Conservation (phyloP, 2,113 vertebrate species). For the Leptodactylus fuscus region DNA sequence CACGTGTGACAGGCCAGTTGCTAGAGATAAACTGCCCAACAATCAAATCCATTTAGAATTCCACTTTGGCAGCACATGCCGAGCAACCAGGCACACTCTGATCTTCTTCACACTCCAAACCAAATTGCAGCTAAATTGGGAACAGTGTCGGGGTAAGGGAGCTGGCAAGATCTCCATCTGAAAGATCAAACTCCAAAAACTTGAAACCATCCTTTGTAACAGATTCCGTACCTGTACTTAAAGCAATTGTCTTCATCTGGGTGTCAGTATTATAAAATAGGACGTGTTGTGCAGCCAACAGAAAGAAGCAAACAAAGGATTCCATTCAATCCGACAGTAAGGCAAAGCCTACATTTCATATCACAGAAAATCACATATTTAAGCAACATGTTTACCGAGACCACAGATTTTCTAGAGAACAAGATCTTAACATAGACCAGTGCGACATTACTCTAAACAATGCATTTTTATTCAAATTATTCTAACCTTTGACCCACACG, state of each 20-base stretch:
- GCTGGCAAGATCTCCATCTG: background rate
- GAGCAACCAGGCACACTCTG: no score
- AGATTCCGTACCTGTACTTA: background rate
- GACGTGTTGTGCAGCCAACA: background rate
- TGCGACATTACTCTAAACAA: conserved; percentile 77
- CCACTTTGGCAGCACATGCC: no score
- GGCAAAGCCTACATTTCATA: background rate
- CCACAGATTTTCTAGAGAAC: conserved; percentile 73
- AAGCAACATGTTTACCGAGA: conserved; percentile 64
- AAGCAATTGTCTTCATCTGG: background rate
- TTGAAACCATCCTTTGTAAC: background rate
- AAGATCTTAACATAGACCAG: conserved; percentile 73
- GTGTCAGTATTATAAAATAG: background rate
- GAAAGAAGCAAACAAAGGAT: background rate
- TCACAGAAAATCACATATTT: conserved; percentile 29
- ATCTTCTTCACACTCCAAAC: no score
- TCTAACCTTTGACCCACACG: conserved; percentile 76
- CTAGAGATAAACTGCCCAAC: background rate
- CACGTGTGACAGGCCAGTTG: no score
- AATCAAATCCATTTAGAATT: background rate
- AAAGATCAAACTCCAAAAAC: background rate
- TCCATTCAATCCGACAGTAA: background rate
- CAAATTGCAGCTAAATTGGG: no score
- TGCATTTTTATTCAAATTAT: conserved; percentile 78
- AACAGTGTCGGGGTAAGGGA: no score